Conservation (phyloP, 2,797 vertebrate genomes). For the Micrastur ruficollis region DNA sequence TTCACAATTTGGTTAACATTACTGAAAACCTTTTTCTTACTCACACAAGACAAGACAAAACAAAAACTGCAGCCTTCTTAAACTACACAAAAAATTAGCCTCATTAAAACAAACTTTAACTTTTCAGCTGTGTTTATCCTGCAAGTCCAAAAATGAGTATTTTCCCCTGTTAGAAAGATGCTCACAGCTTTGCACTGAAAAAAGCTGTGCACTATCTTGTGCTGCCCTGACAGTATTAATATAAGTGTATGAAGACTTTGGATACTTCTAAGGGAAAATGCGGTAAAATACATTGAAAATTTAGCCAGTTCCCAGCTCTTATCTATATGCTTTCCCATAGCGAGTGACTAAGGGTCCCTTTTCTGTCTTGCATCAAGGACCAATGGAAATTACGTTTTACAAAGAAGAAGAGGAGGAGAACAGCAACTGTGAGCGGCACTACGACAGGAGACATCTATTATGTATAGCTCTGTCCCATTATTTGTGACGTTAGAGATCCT, state of each 20-base stretch:
- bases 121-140: not conserved
- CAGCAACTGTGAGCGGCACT: not conserved
- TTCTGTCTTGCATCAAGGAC: not conserved
- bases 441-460: fast-evolving
- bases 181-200: not conserved
- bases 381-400: not conserved
- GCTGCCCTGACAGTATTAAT: not conserved
- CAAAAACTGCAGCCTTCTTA: not conserved
- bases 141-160: not conserved
- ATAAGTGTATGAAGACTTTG: not conserved
- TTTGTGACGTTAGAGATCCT: not conserved
- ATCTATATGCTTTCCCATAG: not conserved
- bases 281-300: not conserved
- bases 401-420: not conserved
- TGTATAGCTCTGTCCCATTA: not conserved
- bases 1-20: not conserved
- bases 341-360: not conserved
- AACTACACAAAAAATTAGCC: not conserved
- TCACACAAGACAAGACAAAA: not conserved
- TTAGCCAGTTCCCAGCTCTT: not conserved
- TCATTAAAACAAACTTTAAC: not conserved
- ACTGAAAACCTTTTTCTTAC: not conserved
- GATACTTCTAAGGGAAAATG: not conserved
- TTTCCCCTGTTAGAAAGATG: not conserved
- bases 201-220: not conserved